Percentiles rank a stretch among this genome's conserved stretches.
Conservation (phyloP, 2,888 invertebrate genomes). For the Rhagonycha fulva region DNA sequence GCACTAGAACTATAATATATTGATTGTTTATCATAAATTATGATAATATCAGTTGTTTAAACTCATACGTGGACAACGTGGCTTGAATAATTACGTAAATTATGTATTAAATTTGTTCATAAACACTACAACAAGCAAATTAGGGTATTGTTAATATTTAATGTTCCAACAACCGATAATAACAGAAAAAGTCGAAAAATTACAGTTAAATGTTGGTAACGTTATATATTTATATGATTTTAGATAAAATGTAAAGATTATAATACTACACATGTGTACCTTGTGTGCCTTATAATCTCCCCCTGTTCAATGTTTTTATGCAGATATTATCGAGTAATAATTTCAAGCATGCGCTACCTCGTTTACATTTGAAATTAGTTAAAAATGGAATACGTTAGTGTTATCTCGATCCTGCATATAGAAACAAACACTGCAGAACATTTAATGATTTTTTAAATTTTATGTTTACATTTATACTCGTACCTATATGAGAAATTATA, state of each 20-base stretch:
- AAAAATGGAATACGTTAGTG: conserved; percentile 24
- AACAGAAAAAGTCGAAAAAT: neutral
- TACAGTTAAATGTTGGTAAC: neutral
- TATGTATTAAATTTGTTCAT: neutral
- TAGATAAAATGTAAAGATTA: neutral
- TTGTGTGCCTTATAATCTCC: neutral
- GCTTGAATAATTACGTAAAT: neutral
- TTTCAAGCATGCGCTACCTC: conserved; percentile 46
- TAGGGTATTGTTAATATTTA: neutral
- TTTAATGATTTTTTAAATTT: conserved; percentile 22
- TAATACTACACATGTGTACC: neutral
- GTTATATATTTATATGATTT: neutral
- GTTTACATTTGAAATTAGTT: conserved; percentile 27
- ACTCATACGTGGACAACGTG: too few relatives aligned
- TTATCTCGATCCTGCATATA: conserved; percentile 25
- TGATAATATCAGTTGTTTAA: too few relatives aligned
- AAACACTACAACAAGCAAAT: neutral
- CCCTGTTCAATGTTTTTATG: conserved; percentile 29
- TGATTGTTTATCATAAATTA: too few relatives aligned
- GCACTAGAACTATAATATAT: too few relatives aligned
- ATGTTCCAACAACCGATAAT: neutral
- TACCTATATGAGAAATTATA: neutral
- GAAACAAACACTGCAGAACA: conserved; percentile 22
- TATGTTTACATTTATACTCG: conserved; percentile 9
- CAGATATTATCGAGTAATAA: conserved; percentile 46